Percentiles rank a stretch among this genome's conserved stretches.
phyloP scores from a whole-genome alignment of 2,113 vertebrate genomes.

The Peromyscus leucopus region DNA sequence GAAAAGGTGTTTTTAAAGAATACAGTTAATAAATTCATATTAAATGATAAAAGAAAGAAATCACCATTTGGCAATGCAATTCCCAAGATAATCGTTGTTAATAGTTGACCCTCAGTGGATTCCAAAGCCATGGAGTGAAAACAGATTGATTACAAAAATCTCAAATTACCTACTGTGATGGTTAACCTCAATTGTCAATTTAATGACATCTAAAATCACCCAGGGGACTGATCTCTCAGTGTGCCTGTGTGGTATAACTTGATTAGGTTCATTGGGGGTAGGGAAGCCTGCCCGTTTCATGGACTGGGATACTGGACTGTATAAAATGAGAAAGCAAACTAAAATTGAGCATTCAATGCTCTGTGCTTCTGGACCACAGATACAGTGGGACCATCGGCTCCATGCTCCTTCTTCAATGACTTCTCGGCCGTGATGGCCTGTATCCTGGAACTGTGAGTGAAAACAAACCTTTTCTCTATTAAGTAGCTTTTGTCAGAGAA shows the following conservation, averaged over 20 bases:
- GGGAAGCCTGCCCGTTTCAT: neutral
- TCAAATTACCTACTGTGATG: neutral
- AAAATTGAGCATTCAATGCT: neutral
- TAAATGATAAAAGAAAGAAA: conserved; percentile 9
- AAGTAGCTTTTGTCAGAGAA: neutral
- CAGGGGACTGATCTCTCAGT: neutral
- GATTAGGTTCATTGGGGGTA: neutral
- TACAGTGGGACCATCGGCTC: neutral
- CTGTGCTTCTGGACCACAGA: neutral
- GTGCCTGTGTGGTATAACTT: neutral
- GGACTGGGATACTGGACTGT: neutral
- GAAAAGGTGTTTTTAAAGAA: neutral
- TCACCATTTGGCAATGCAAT: neutral
- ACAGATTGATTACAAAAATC: neutral
- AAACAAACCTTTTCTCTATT: neutral
- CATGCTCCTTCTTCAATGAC: neutral
- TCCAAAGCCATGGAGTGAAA: neutral
- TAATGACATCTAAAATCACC: neutral
- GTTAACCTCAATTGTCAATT: neutral
- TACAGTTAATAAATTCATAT: neutral
- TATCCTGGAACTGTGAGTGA: neutral
- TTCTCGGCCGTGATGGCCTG: neutral
- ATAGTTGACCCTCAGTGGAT: neutral
- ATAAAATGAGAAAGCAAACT: neutral
- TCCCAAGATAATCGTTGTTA: neutral